phyloP scores from a whole-genome alignment of 2,888 invertebrate species.

The Ormyrus labotus region DNA sequence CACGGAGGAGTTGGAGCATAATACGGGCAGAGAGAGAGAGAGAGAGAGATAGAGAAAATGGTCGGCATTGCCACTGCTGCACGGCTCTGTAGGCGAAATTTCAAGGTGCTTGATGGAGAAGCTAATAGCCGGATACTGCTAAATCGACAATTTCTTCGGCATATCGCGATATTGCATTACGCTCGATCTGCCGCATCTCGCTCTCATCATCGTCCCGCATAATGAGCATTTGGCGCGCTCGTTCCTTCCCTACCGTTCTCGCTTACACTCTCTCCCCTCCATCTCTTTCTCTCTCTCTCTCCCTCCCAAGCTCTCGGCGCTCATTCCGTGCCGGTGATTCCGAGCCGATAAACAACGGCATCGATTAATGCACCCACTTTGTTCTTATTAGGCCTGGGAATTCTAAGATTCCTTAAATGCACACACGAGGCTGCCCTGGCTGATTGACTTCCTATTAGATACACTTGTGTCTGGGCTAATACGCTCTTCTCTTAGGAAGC shows the following conservation, averaged over 20 bases:
- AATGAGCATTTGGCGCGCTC: slow-evolving; percentile 39
- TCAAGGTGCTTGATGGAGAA: slow-evolving; percentile 25
- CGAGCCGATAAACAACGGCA: slow-evolving; percentile 41
- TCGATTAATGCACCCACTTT: slow-evolving; percentile 44
- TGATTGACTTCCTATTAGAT: slow-evolving; percentile 4
- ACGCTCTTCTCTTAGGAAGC: no score
- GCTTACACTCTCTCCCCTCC: neutral
- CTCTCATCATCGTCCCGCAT: slow-evolving; percentile 37
- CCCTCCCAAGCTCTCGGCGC: slow-evolving; percentile 1
- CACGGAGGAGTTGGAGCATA: neutral
- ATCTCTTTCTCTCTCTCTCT: neutral
- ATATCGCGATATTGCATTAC: slow-evolving; percentile 49
- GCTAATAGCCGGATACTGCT: slow-evolving; percentile 49
- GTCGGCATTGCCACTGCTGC: no score
- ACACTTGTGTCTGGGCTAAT: no score
- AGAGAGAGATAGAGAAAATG: neutral
- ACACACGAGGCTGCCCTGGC: neutral
- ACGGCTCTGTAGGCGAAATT: neutral
- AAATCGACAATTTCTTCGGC: slow-evolving; percentile 53
- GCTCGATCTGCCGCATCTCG: slow-evolving; percentile 44
- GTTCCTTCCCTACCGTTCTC: neutral
- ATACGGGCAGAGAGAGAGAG: neutral
- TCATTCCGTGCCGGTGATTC: slow-evolving; percentile 40
- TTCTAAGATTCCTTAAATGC: slow-evolving; percentile 30
- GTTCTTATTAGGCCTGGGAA: slow-evolving; percentile 20